phyloP scores from a whole-genome alignment of 2,888 invertebrate species.

The Caenorhabditis afra region DNA sequence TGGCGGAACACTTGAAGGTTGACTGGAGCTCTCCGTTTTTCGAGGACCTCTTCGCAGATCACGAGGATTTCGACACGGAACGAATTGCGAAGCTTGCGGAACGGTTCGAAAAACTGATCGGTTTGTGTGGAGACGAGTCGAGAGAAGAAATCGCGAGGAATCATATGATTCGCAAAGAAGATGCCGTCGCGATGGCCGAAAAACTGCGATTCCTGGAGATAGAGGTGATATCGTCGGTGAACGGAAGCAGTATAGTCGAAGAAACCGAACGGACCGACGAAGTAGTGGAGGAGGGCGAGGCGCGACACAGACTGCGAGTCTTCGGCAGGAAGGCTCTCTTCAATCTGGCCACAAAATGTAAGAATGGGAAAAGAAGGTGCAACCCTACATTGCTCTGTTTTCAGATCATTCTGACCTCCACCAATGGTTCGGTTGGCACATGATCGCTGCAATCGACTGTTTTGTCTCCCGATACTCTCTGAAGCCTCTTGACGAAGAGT shows the following conservation, averaged over 20 bases:
- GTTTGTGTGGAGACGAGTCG: neutral
- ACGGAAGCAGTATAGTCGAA: neutral
- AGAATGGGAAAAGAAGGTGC: slow-evolving; percentile 4
- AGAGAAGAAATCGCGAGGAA: neutral
- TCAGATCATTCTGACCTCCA: slow-evolving; percentile 18
- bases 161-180: neutral
- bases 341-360: slow-evolving; percentile 22
- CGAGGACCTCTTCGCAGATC: slow-evolving; percentile 5
- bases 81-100: slow-evolving; percentile 8
- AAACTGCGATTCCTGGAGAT: slow-evolving; percentile 3
- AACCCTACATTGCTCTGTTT: neutral
- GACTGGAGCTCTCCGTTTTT: slow-evolving; percentile 19
- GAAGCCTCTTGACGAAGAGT: slow-evolving; percentile 9
- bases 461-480: slow-evolving; percentile 20
- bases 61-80: slow-evolving; percentile 23
- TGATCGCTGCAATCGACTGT: neutral
- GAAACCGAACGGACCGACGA: neutral
- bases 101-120: slow-evolving; percentile 33
- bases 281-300: slow-evolving; percentile 16
- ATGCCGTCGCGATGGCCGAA: neutral
- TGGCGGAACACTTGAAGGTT: neutral
- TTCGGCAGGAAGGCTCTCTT: slow-evolving; percentile 21
- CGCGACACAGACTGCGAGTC: slow-evolving; percentile 4
- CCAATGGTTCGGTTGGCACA: slow-evolving; percentile 25
- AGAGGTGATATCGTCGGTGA: slow-evolving; percentile 10